These are phyloP conservation scores for Arenaria interpres DNA, from an alignment of 2,113 vertebrate species.

Conservation along the genomic window DNA sequence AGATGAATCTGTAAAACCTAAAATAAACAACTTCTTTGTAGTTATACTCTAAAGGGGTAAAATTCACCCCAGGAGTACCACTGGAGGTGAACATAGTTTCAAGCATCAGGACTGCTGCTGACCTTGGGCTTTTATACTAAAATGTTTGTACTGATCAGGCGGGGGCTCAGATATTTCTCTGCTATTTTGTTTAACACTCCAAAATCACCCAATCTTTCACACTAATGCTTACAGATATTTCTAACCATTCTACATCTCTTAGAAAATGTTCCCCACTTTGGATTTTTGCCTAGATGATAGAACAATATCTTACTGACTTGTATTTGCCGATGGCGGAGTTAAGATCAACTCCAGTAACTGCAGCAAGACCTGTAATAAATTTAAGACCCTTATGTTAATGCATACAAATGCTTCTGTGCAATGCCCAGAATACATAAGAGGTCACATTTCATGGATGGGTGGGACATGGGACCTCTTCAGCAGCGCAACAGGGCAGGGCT, in stretches of 20 bases:
- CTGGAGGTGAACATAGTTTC: neutral
- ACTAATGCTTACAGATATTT: neutral
- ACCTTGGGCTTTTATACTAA: neutral
- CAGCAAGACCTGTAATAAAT: neutral
- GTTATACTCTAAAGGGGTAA: neutral
- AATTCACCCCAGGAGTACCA: neutral
- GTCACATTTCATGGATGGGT: neutral
- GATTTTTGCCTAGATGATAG: neutral
- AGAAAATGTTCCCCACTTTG: neutral
- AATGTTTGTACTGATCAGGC: neutral
- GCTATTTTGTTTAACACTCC: neutral
- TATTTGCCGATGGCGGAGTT: neutral
- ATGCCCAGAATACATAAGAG: neutral
- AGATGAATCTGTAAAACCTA: neutral
- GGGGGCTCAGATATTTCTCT: neutral
- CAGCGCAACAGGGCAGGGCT: neutral
- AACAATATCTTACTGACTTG: neutral
- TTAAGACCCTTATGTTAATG: neutral
- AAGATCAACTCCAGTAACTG: neutral
- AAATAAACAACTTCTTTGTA: neutral
- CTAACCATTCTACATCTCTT: neutral
- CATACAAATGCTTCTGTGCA: neutral
- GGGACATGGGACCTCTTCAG: rapidly evolving
- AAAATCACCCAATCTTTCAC: neutral
- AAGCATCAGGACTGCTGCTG: neutral